Conservation (phyloP, 2,888 invertebrate species). For the Stenurella melanura region DNA sequence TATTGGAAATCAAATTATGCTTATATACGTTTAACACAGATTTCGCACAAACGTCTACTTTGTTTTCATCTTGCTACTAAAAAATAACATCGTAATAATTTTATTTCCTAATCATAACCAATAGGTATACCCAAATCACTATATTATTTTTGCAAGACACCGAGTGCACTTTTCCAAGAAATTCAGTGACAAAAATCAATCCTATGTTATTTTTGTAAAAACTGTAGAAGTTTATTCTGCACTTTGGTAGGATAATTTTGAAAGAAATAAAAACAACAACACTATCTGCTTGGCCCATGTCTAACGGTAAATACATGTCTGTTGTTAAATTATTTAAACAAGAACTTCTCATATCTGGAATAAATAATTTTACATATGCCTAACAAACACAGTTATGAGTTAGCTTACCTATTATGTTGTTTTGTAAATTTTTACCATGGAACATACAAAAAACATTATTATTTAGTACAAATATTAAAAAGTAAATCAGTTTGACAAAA, state of each 20-base stretch:
- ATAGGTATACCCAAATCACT: slow-evolving; percentile 5
- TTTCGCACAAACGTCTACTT: slow-evolving; percentile 3
- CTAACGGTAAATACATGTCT: slow-evolving; percentile 42
- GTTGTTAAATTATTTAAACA: slow-evolving; percentile 40
- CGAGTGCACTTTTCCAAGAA: not conserved
- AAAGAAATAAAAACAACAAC: slow-evolving; percentile 28
- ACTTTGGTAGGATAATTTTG: slow-evolving; percentile 11
- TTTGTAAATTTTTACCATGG: not conserved
- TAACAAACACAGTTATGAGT: not conserved
- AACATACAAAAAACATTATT: not conserved
- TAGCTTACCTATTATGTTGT: slow-evolving; percentile 18
- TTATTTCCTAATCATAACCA: not conserved
- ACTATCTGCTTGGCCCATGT: slow-evolving; percentile 34
- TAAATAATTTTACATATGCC: not conserved
- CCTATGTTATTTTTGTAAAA: slow-evolving; percentile 15
- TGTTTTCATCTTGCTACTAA: slow-evolving; percentile 16
- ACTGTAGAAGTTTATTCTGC: slow-evolving; percentile 5
- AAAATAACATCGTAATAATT: not conserved
- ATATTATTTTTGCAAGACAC: slow-evolving; percentile 4
- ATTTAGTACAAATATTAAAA: slow-evolving; percentile 22
- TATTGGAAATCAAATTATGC: slow-evolving; percentile 21
- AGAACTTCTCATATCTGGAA: slow-evolving; percentile 45
- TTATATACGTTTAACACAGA: not conserved
- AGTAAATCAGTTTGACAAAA: slow-evolving; percentile 14
- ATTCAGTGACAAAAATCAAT: slow-evolving; percentile 2